Base-by-base conservation (phyloP, 92 coral and sea anemone genomes). In the Anthopleura xanthogrammica region DNA sequence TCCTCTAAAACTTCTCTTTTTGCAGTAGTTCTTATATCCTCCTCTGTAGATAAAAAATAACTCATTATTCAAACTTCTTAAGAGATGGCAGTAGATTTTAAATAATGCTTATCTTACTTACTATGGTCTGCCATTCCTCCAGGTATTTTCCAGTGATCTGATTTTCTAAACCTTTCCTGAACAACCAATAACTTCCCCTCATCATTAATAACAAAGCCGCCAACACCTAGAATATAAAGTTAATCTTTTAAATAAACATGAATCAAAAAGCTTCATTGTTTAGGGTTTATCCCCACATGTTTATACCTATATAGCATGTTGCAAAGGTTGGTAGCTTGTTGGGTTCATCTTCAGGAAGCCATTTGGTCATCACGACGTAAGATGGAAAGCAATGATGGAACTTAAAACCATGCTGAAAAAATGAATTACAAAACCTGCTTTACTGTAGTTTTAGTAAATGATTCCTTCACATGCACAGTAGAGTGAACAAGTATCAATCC, bases 1-100 rank as follows among this genome's bases (percentile, higher is more conserved):
- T 93, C 98, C 54, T 93, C 98, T 56, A 91, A 83, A 3, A 93
- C 98, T 62, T 93, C 98, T 79, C 98, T 91, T 79, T 81, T 92
- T n/a, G 89, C 98, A 12, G 98, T 92, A 57, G 88, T 83, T 86
- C 91, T 81, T 72, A 93, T 89, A 62, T 89, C 91, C 77, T 93
- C 98, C 42, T 83, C 98, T 93, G 78, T 23, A 60, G 68, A 84
- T 41, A 12, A 52, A 76, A 19, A 52, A 42, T 43, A 46, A 13
- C 20, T 14, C 12, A 16, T 58, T 14, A 58, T 58, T 58, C 13
- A 16, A 58, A 58, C 64, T 58, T 58, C 41, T 12, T 50, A 23
- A 58, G 58, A 6, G 11, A 7, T 17, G 48, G 14, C 10, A 8
- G 17, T 2, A 7, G 40, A 16, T n/a, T 8, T 29, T 29, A 29